A percentile compares a stretch with the other conserved stretches of the same genome.
Conservation (phyloP, 2,888 invertebrate genomes). For the Heliconius sara region DNA sequence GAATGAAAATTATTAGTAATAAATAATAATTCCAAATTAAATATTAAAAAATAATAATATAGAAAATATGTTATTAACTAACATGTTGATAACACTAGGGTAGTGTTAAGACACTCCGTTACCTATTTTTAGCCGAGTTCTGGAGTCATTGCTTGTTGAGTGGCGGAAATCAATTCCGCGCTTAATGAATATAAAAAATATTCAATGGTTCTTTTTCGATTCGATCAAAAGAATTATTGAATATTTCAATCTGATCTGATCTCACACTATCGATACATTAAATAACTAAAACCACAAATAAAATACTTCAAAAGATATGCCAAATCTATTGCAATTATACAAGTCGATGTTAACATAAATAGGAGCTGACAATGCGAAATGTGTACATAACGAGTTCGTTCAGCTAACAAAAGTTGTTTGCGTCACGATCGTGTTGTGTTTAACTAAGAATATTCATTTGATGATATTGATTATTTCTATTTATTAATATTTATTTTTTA, state of each 20-base stretch:
- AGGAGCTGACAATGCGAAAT: conserved; percentile 64
- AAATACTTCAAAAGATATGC: conserved; percentile 10
- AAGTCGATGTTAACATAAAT: conserved; percentile 51
- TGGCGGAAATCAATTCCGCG: not conserved
- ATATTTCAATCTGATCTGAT: too few species aligned
- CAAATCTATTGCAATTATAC: conserved; percentile 4
- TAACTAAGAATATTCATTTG: conserved; percentile 7
- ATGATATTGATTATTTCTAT: conserved; percentile 5
- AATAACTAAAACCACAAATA: not conserved
- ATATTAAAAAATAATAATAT: too few species aligned
- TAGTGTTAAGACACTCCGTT: not conserved
- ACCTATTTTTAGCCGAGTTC: not conserved
- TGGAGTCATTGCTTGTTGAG: too few species aligned
- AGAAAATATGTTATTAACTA: too few species aligned
- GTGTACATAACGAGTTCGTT: conserved; percentile 67
- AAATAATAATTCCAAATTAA: too few species aligned
- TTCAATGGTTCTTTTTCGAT: too few species aligned
- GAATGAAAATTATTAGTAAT: too few species aligned
- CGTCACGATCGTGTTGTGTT: conserved; percentile 34
- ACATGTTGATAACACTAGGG: too few species aligned
- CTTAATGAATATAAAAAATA: not conserved
- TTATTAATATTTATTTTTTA: not conserved
- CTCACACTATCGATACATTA: not conserved
- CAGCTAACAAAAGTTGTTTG: conserved; percentile 58
- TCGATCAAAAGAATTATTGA: too few species aligned